These are phyloP conservation scores for Arbacia lixula DNA, from an alignment of 53 echinoderm and acorn worm genomes.

Conservation along the genomic window DNA sequence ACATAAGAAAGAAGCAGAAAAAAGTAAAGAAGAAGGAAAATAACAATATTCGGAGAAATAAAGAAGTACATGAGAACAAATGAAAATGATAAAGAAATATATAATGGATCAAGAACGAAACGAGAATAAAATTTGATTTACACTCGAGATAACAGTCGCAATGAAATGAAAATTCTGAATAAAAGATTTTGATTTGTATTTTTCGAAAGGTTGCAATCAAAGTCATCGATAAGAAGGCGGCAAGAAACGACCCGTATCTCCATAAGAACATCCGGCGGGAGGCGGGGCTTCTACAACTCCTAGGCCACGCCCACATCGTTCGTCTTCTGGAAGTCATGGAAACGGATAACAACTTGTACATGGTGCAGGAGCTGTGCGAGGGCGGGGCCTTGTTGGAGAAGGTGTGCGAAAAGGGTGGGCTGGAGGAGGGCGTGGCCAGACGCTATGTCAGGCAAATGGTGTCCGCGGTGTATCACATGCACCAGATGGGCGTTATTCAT, in stretches of 20 bases:
- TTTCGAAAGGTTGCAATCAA: slow-evolving; percentile 90
- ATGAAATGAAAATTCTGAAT: no score
- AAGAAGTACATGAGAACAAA: no score
- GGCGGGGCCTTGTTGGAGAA: slow-evolving; percentile 87
- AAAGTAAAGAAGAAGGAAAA: no score
- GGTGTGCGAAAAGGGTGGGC: slow-evolving; percentile 73
- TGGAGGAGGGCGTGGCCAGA: slow-evolving; percentile 72
- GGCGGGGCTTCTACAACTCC: slow-evolving; percentile 80
- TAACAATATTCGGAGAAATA: no score
- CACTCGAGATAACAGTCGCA: not conserved
- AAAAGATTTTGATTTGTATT: no score
- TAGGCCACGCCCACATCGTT: slow-evolving; percentile 92
- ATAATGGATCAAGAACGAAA: no score
- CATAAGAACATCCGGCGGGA: slow-evolving; percentile 91
- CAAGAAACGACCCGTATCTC: slow-evolving; percentile 75
- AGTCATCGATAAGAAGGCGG: slow-evolving; percentile 87
- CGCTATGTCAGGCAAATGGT: slow-evolving; percentile 85
- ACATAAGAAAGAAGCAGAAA: no score
- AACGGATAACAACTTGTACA: slow-evolving; percentile 94
- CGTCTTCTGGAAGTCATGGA: slow-evolving; percentile 89
- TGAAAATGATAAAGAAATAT: no score
- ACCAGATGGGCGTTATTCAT: slow-evolving; percentile 89
- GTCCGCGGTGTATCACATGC: slow-evolving; percentile 92
- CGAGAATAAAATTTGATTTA: not conserved
- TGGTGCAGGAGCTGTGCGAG: slow-evolving; percentile 88